phyloP scores from a whole-genome alignment of 2,113 vertebrate genomes.

The Tringa solitaria region DNA sequence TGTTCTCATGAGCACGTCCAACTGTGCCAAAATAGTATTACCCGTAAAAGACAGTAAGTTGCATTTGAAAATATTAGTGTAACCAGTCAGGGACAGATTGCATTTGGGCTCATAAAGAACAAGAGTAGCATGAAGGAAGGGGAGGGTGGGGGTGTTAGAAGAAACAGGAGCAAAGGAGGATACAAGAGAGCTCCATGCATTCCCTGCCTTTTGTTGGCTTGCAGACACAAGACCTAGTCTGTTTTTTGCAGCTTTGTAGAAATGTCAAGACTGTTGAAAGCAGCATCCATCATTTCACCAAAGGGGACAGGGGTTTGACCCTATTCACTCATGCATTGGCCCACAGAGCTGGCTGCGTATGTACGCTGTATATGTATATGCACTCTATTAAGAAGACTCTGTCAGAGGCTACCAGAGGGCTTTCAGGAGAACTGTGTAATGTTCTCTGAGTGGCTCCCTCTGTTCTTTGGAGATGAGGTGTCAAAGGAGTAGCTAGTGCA shows the following conservation, averaged over 20 bases:
- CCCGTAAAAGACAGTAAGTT: not conserved
- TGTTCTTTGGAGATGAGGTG: not conserved
- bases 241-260: not conserved
- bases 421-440: not conserved
- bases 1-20: not conserved
- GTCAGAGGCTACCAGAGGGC: not conserved
- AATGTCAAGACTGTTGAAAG: not conserved
- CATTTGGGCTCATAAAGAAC: not conserved
- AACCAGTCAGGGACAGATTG: not conserved
- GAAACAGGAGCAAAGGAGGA: not conserved
- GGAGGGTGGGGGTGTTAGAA: accelerated
- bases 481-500: not conserved
- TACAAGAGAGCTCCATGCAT: not conserved
- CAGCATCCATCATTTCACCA: not conserved
- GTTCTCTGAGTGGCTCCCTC: not conserved
- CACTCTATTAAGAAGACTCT: not conserved
- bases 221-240: not conserved
- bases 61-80: not conserved
- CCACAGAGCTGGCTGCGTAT: not conserved
- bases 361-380: accelerated
- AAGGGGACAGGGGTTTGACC: not conserved
- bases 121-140: not conserved
- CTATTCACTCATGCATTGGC: not conserved
- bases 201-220: not conserved
- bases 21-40: not conserved